Percentiles rank a stretch among this genome's conserved stretches.
These are phyloP conservation scores for Harpalus rubripes DNA, from an alignment of 2,888 invertebrate genomes.

Conservation along the genomic window DNA sequence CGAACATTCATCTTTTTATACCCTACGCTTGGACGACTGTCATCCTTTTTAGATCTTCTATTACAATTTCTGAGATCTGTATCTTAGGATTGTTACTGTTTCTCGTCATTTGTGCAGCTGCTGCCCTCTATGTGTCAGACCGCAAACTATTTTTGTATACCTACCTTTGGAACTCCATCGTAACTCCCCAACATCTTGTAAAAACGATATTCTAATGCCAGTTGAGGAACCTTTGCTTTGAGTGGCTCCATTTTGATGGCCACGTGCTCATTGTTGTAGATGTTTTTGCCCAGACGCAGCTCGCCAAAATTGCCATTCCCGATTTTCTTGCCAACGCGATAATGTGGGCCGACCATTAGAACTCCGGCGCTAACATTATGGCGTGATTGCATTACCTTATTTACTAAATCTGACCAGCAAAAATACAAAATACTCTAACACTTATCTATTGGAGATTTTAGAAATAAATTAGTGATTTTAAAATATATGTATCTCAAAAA, in stretches of 20 bases:
- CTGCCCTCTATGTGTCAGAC: too few species aligned
- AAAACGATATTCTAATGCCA: constrained; percentile 99
- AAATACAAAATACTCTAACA: constrained; percentile 9
- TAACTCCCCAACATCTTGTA: constrained; percentile 99
- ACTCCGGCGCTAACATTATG: constrained; percentile 55
- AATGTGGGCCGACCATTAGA: constrained; percentile 74
- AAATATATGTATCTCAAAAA: too few species aligned
- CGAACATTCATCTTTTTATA: too few species aligned
- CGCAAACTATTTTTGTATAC: too few species aligned
- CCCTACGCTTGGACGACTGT: too few species aligned
- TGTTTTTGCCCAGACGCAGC: constrained; percentile 98
- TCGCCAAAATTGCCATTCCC: constrained; percentile 99
- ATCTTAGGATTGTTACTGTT: too few species aligned
- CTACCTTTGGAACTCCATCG: constrained; percentile 82
- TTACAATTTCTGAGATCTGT: too few species aligned
- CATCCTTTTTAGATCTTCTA: too few species aligned
- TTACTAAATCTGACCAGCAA: constrained; percentile 53
- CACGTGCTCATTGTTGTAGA: constrained; percentile 99
- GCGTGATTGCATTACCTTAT: constrained; percentile 60
- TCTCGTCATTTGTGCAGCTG: too few species aligned
- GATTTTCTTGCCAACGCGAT: constrained; percentile 99
- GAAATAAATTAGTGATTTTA: too few species aligned
- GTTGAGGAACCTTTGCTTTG: constrained; percentile 99
- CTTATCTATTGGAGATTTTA: too few species aligned
- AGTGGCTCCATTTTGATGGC: constrained; percentile 99